Conservation (phyloP, 2,888 invertebrate species). For the Drosophila anomalata region DNA sequence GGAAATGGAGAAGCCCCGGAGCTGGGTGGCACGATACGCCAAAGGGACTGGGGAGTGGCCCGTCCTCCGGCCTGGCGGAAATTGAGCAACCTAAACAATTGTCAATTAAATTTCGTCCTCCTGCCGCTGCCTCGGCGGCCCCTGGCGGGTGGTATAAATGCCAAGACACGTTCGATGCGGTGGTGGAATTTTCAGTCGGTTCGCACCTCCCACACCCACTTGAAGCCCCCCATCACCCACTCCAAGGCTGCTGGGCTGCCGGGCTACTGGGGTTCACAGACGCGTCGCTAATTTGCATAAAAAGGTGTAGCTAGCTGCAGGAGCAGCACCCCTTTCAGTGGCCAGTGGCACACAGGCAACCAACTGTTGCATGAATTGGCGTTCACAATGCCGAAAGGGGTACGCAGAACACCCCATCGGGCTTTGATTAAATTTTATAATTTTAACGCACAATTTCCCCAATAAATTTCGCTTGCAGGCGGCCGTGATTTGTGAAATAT, state of each 20-base stretch:
- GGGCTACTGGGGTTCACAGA: constrained; percentile 2
- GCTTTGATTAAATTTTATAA: constrained; percentile 68
- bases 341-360: constrained; percentile 28
- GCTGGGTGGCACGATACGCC: background rate
- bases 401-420: constrained; percentile 12
- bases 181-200: constrained; percentile 39
- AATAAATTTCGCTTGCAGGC: constrained; percentile 21
- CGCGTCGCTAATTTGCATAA: constrained; percentile 43
- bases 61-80: constrained; percentile 7
- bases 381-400: background rate
- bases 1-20: background rate
- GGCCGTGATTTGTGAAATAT: constrained; percentile 26
- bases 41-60: constrained; percentile 13
- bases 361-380: constrained; percentile 24
- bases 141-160: constrained; percentile 27
- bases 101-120: constrained; percentile 41
- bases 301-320: constrained; percentile 26
- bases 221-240: background rate
- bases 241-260: background rate
- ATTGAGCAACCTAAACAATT: constrained; percentile 46
- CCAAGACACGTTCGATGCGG: constrained; percentile 42
- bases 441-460: constrained; percentile 64
- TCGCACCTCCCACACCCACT: constrained; percentile 6
- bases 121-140: background rate
- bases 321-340: constrained; percentile 20